Base-by-base conservation (phyloP, 2,888 invertebrate species). In the Lochmaea capreae region DNA sequence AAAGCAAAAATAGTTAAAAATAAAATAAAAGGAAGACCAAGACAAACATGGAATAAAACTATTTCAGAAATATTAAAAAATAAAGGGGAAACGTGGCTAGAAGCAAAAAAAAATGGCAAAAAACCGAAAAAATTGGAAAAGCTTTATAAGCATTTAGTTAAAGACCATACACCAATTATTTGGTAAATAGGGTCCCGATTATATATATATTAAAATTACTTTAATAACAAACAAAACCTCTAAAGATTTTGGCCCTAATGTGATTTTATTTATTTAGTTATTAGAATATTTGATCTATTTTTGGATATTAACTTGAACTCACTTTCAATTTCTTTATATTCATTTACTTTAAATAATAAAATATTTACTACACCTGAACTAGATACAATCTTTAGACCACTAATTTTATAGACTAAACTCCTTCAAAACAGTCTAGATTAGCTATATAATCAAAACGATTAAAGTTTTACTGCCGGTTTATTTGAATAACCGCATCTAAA, bases 391-490 rank as follows among this genome's bases (percentile, higher is more conserved):
- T 54, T 54, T 54, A 18, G 54, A 18, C 18, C 54, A 59, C 59
- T 33, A 59, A 33, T 59, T 59, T 67, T 72, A 72, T 62, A 67
- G 67, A 63, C 67, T 72, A 72, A 72, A 72, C 67, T 63, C 57
- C 26, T 63, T 62, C 39, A 49, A 62, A 72, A 72, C 66, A 62
- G 12, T 52, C 39, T 72, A 72, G 63, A 72, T 72, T 72, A 16
- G 72, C 62, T 72, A 67, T 54, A 67, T 72, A 63, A 39, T 67
- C 52, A 63, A 67, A 72, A 62, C 67, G 52, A 72, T 72, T 67
- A 67, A 72, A 57, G 33, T 62, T 72, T 72, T 67, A 72, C 42
- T 72, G 62, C 57, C 62, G 54, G 72, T 67, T 72, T 72, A 72
- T 72, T 72, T 67, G 67, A 62, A 54, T 54, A 54, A 54, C 18